These are phyloP conservation scores for Danio choprae DNA, from an alignment of 2,797 vertebrate species.

Conservation along the genomic window DNA sequence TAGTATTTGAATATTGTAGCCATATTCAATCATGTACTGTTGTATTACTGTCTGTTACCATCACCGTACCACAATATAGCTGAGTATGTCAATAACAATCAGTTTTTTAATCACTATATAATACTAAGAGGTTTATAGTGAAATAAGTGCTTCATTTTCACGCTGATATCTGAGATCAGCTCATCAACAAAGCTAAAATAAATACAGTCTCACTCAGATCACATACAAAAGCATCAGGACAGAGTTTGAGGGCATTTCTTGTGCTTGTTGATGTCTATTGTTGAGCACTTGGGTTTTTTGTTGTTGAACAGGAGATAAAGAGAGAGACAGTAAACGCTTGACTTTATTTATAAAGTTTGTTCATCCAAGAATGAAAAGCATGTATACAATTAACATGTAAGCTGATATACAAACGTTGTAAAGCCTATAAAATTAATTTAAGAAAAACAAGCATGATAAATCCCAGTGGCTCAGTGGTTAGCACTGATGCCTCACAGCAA, in stretches of 20 bases:
- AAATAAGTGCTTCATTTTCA: neutral
- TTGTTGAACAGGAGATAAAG: slow-evolving; percentile 40
- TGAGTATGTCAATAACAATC: neutral
- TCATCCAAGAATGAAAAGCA: neutral
- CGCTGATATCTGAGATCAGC: slow-evolving; percentile 45
- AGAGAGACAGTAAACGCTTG: neutral
- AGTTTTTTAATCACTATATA: slow-evolving; percentile 5
- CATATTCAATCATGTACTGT: slow-evolving; percentile 23
- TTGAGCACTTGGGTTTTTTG: slow-evolving; percentile 12
- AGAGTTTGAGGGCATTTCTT: slow-evolving; percentile 3
- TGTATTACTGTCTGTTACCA: slow-evolving; percentile 6
- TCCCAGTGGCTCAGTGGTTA: no score
- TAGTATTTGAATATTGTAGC: slow-evolving; percentile 26
- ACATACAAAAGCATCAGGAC: neutral
- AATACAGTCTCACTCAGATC: neutral
- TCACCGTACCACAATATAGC: neutral
- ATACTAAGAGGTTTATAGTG: neutral
- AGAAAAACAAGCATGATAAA: no score
- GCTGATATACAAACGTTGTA: no score
- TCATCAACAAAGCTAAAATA: slow-evolving; percentile 32
- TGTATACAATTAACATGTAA: no score
- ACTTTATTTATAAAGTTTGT: neutral
- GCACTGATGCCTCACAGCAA: no score
- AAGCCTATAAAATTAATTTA: no score
- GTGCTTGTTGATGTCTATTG: slow-evolving; percentile 42